phyloP scores from a whole-genome alignment of 2,113 vertebrate genomes.

The Dromas ardeola region DNA sequence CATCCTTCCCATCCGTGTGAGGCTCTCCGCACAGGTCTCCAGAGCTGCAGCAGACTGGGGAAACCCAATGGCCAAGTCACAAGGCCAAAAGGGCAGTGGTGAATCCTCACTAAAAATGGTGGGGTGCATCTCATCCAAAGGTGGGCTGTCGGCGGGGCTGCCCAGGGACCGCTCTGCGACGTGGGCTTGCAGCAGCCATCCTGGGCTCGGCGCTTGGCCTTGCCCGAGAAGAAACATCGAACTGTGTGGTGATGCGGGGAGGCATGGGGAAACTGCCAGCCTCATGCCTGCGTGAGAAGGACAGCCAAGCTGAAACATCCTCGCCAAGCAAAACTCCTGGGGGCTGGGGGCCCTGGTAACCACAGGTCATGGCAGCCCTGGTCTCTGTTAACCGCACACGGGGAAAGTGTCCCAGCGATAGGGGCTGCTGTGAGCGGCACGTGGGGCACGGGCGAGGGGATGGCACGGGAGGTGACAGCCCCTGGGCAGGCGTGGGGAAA shows the following conservation, averaged over 20 bases:
- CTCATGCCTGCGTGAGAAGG: not conserved
- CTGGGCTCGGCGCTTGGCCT: fast-evolving
- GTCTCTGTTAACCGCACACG: fast-evolving
- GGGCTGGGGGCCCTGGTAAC: not conserved
- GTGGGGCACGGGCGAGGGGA: fast-evolving
- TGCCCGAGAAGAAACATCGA: fast-evolving
- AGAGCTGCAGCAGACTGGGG: not conserved
- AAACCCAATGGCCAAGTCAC: not conserved
- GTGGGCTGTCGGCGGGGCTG: fast-evolving
- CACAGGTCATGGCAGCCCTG: fast-evolving
- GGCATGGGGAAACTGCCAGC: not conserved
- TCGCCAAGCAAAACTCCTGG: not conserved
- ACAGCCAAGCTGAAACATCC: not conserved
- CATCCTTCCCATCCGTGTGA: not conserved
- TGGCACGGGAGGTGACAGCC: not conserved
- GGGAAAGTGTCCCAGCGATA: fast-evolving
- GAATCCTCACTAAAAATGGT: not conserved
- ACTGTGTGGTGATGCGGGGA: not conserved
- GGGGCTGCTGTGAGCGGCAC: fast-evolving
- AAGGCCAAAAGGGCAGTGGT: not conserved
- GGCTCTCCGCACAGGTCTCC: not conserved
- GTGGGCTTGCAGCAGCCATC: not conserved
- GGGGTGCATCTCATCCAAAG: not conserved
- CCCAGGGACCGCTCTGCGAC: fast-evolving
- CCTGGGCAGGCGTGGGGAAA: not conserved